Evolutionary conservation across 1,140 invertebrate genomes (phyloP).

Genomic region (Calliphora vicina): DNA sequence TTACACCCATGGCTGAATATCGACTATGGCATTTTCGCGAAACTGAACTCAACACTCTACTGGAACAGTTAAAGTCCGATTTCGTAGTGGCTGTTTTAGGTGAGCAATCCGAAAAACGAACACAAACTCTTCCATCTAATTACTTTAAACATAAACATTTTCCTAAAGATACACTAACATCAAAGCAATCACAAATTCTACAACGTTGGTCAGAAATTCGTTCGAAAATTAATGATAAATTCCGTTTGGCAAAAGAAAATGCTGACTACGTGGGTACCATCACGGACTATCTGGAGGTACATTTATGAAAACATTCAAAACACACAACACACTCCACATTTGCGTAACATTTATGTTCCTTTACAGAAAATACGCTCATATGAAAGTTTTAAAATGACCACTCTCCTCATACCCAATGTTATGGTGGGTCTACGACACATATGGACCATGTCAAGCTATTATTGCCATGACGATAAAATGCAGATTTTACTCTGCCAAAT

Average conservation of each 20-base stretch:
- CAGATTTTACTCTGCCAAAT: conserved; percentile 79
- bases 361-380: conserved; percentile 75
- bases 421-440: conserved; percentile 86
- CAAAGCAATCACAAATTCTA: conserved; percentile 64
- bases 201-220: conserved; percentile 66
- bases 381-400: conserved; percentile 75
- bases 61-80: conserved; percentile 81
- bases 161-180: conserved; percentile 58
- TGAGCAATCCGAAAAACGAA: too few species aligned
- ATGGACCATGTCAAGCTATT: conserved; percentile 81
- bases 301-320: conserved; percentile 40
- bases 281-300: conserved; percentile 79
- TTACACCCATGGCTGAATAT: conserved; percentile 82
- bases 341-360: background rate
- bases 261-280: conserved; percentile 83
- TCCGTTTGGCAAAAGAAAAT: conserved; percentile 84
- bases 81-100: conserved; percentile 70
- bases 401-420: conserved; percentile 76
- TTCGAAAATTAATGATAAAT: conserved; percentile 72
- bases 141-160: background rate
- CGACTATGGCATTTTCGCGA: conserved; percentile 84
- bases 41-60: conserved; percentile 75
- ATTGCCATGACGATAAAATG: conserved; percentile 78
- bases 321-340: background rate
- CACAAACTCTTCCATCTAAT: too few species aligned